These are phyloP conservation scores for Cephus runcator DNA, from an alignment of 2,888 invertebrate genomes.

Conservation along the genomic window DNA sequence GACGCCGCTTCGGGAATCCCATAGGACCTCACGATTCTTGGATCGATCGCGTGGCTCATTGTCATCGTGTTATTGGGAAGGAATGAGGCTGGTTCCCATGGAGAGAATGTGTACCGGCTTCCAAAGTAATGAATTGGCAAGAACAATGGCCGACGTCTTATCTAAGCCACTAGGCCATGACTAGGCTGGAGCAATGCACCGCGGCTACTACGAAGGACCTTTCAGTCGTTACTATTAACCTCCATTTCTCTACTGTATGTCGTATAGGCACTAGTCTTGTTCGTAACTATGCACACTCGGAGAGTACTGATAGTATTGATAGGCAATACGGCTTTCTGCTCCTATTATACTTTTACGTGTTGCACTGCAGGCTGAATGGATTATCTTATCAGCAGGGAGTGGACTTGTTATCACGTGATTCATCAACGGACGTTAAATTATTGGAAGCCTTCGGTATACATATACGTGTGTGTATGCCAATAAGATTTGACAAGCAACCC, in stretches of 20 bases:
- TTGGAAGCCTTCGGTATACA: too few species aligned
- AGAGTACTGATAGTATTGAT: background rate
- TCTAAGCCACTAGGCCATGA: conserved; percentile 12
- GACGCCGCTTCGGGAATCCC: background rate
- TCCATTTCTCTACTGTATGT: background rate
- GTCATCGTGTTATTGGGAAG: background rate
- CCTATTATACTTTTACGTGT: background rate
- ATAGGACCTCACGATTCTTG: background rate
- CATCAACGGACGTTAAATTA: background rate
- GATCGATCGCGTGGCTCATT: background rate
- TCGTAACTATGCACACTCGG: background rate
- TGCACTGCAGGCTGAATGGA: background rate
- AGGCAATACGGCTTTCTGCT: background rate
- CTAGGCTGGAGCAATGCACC: conserved; percentile 6
- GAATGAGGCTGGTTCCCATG: background rate
- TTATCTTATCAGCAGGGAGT: background rate
- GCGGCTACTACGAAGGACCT: background rate
- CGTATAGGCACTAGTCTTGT: background rate
- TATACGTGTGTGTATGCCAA: too few species aligned
- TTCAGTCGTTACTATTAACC: background rate
- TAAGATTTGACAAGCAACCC: background rate
- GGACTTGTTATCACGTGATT: background rate
- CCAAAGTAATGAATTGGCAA: conserved; percentile 27
- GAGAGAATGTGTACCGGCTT: background rate
- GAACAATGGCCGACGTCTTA: conserved; percentile 24